Base-by-base conservation (phyloP, 1,140 invertebrate genomes). In the Hyposmocoma kahamanoa region DNA sequence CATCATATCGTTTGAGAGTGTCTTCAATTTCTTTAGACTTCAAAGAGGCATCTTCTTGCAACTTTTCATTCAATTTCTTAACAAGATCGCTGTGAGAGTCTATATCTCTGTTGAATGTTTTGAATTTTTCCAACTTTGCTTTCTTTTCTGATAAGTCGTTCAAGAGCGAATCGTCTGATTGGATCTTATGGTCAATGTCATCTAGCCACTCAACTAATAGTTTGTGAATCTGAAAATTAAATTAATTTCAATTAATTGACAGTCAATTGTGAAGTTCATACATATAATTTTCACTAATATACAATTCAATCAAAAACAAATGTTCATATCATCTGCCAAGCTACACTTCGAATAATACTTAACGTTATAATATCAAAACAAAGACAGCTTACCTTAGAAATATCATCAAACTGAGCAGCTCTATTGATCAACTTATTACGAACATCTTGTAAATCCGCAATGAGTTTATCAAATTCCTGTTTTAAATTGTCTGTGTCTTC, bases 91-190 rank as follows among this genome's bases (percentile, higher is more conserved):
- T 89, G 43, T 97, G 94, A 4, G 90, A 89, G 36, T 90, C 88
- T 43, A 96, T 92, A 65, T 97, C 95, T 42, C 92, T 89, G 50
- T 92, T 90, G 26, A 96, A 88, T 0, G 90, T 90, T 59, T 90
- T 91, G 66, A 94, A 94, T 72, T 96, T 96, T 67, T 97, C 95
- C 2, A 96, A 63, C 15, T 93, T 90, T 2, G 95, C 93, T 52
- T 95, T 93, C 84, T 97, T 98, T 66, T 98, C 96, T 50, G 94
- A 94, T 8, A 97, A 84, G 77, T 98, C 96, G 63, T 95, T 94
- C 9, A 93, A 86, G 32, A 90, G 90, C 18, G 89, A 89, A 53
- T 93, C 91, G 39, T 91, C 90, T 11, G 91, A 87, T 62, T 92
- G 90, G 1, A 95, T 89, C 80, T 96, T 95, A n/a, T 91, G 89